Evolutionary conservation across 2,888 invertebrate species (phyloP), one percentile per base, ranked within the genome.

Genomic region (Aphodius sticticus): DNA sequence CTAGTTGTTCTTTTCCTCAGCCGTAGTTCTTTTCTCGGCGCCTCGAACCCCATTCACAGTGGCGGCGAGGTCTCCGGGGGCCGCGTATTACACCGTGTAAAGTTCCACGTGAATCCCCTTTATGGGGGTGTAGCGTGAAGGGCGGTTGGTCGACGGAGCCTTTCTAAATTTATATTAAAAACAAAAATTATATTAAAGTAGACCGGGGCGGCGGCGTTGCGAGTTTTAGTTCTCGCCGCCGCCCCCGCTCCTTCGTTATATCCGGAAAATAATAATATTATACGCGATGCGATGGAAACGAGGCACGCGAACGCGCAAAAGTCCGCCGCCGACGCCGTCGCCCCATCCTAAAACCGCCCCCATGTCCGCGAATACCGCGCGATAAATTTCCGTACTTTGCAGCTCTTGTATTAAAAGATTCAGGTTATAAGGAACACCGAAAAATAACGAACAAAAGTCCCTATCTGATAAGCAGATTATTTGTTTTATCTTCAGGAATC

Each of bases 151-250:
- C 7, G 53, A 53, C 53, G 53, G 12, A 16, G 69, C 75, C 75
- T 69, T 69, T 75, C 69, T 78, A 74, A 78, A 78, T 78, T 78
- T 75, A 69, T 78, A 78, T 78, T 78, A 78, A 71, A 77, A 36
- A 77, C 70, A 16, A 69, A 77, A 77, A 77, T 70, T 70, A 69
- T 77, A 77, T 70, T 77, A 77, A 77, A 69, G 26, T 70, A 70
- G 16, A 69, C 77, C 26, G 69, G 69, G 14, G 7, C 6, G 76
- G 15, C 9, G 76, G 16, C 7, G 26, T 36, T 9, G 53, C 9
- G 53, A 53, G 53, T 53, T 53, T 12, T 53, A 53, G 53, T 53
- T 53, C 53, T 16, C 38, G 76, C 16, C 16, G 35, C 53, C 53
- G 16, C 26, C 38, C 69, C 75, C 69, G 38, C 16, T 38, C 15